phyloP scores from a whole-genome alignment of 2,888 invertebrate species.

The Crematogaster levior region DNA sequence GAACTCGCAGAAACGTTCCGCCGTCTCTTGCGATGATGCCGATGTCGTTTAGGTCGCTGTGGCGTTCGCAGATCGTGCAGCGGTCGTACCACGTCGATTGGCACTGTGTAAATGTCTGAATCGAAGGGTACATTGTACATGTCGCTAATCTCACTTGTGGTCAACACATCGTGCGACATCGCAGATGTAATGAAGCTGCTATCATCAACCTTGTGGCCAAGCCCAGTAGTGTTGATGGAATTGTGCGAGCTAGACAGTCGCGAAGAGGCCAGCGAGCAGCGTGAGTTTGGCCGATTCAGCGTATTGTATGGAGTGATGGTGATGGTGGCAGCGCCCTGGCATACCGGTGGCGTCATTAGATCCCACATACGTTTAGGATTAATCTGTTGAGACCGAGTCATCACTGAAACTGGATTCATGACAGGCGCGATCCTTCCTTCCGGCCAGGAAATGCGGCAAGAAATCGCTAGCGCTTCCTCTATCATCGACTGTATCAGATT shows the following conservation, averaged over 20 bases:
- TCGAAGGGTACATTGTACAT: constrained; percentile 96
- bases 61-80: constrained; percentile 85
- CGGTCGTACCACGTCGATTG: constrained; percentile 92
- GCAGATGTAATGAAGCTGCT: constrained; percentile 95
- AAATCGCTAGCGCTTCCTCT: constrained; percentile 86
- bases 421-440: constrained; percentile 81
- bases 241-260: constrained; percentile 94
- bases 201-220: constrained; percentile 93
- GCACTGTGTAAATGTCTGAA: constrained; percentile 95
- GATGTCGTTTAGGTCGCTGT: constrained; percentile 85
- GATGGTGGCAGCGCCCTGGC: constrained; percentile 80
- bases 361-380: constrained; percentile 86
- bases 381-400: constrained; percentile 67
- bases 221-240: constrained; percentile 87
- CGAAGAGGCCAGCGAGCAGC: constrained; percentile 92
- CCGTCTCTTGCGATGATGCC: constrained; percentile 85
- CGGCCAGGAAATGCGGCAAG: constrained; percentile 85
- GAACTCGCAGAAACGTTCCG: constrained; percentile 86
- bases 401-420: constrained; percentile 72
- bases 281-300: constrained; percentile 89
- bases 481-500: constrained; percentile 86
- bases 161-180: constrained; percentile 94
- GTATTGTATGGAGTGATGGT: constrained; percentile 84
- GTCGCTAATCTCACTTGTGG: constrained; percentile 91
- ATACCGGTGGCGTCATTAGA: constrained; percentile 87